phyloP scores from a whole-genome alignment of 2,113 vertebrate genomes.

The Amphilophus citrinellus region DNA sequence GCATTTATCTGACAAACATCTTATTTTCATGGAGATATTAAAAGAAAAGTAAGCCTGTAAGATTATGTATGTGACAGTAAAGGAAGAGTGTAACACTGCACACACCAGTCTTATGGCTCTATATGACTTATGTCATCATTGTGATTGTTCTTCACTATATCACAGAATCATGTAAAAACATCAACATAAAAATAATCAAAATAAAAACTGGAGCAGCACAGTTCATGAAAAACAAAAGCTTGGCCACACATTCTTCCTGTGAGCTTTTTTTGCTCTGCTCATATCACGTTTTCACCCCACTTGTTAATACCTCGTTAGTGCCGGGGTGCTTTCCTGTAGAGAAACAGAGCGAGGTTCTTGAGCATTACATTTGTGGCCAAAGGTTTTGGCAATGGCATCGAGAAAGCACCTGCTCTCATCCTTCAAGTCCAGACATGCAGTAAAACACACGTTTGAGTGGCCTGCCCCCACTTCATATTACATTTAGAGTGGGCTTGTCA shows the following conservation, averaged over 20 bases:
- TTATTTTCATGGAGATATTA: background rate
- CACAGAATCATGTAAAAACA: too few relatives aligned
- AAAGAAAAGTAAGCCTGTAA: background rate
- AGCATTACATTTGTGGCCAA: background rate
- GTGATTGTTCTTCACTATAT: too few relatives aligned
- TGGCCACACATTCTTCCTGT: background rate
- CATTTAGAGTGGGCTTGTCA: background rate
- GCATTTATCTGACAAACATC: background rate
- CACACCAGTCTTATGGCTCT: too few relatives aligned
- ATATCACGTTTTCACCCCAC: accelerated
- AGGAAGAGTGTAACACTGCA: background rate
- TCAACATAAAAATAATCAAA: too few relatives aligned
- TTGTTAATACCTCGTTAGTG: background rate
- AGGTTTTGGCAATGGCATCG: background rate
- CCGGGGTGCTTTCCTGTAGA: background rate
- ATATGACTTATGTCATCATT: too few relatives aligned
- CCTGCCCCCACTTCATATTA: background rate
- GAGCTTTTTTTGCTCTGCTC: background rate
- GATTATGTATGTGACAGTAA: background rate
- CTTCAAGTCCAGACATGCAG: background rate
- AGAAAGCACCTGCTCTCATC: background rate
- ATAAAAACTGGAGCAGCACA: too few relatives aligned
- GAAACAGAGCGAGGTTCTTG: background rate
- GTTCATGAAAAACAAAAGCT: too few relatives aligned
- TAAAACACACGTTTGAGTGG: background rate